phyloP scores from a whole-genome alignment of 2,888 invertebrate species.

The Lamellibrachia satsuma region DNA sequence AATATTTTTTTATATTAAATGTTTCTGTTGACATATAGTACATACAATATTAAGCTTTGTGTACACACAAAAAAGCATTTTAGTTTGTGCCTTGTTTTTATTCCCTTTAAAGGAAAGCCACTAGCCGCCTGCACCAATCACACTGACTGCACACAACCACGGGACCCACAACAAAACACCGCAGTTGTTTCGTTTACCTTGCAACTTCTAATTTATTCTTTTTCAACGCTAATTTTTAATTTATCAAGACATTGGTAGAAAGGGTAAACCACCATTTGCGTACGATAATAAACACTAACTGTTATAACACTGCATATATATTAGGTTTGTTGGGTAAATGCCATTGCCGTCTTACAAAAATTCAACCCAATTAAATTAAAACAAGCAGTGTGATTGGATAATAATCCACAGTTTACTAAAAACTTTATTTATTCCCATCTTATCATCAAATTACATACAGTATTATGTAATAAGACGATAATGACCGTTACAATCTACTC shows the following conservation, averaged over 20 bases:
- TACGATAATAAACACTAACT: not conserved
- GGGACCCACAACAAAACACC: not conserved
- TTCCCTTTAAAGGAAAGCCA: not conserved
- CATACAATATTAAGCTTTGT: too few species aligned
- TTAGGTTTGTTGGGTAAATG: not conserved
- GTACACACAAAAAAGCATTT: too few species aligned
- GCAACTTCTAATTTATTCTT: not conserved
- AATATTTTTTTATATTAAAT: too few species aligned
- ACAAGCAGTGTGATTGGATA: not conserved
- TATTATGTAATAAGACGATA: not conserved
- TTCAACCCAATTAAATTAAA: not conserved
- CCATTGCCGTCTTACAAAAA: not conserved
- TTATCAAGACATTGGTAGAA: not conserved
- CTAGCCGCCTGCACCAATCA: not conserved
- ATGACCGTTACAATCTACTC: not conserved
- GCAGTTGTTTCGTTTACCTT: not conserved
- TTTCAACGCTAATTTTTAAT: not conserved
- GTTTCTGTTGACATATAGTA: too few species aligned
- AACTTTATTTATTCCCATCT: not conserved
- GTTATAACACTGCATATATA: not conserved
- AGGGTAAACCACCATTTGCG: not conserved
- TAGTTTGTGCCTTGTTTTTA: too few species aligned
- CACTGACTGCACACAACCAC: not conserved
- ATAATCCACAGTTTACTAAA: not conserved
- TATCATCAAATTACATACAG: not conserved